These are phyloP conservation scores for Papilio protenor DNA, from an alignment of 2,888 invertebrate genomes.

Conservation along the genomic window DNA sequence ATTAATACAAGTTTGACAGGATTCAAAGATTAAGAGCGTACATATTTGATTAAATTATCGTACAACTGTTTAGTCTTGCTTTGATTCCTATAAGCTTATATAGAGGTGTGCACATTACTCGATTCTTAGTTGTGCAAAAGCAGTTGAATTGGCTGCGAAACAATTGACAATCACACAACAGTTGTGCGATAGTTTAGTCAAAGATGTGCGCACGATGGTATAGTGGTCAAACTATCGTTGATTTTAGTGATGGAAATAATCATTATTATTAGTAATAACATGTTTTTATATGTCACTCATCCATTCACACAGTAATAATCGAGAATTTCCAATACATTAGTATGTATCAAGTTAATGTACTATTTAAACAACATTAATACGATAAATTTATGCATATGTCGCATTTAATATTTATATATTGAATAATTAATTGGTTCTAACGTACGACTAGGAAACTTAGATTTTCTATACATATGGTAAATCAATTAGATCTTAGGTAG, in stretches of 20 bases:
- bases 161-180: no score
- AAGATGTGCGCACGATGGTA: no score
- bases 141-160: no score
- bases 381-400: neutral
- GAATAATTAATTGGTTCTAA: neutral
- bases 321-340: neutral
- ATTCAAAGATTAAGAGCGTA: neutral
- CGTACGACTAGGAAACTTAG: neutral
- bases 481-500: neutral
- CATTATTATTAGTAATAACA: neutral
- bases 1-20: slow-evolving; percentile 1
- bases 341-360: neutral
- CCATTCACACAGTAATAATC: neutral
- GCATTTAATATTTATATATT: slow-evolving; percentile 4
- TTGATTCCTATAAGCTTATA: no score
- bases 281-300: neutral
- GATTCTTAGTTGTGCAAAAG: no score
- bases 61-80: no score
- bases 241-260: neutral
- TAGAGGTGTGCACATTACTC: no score
- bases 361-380: neutral
- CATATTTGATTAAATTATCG: no score
- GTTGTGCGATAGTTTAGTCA: no score
- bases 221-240: neutral
- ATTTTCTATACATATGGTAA: neutral